Evolutionary conservation across 2,797 vertebrate genomes (phyloP).

Genomic region (Eupleurogrammus muticus): DNA sequence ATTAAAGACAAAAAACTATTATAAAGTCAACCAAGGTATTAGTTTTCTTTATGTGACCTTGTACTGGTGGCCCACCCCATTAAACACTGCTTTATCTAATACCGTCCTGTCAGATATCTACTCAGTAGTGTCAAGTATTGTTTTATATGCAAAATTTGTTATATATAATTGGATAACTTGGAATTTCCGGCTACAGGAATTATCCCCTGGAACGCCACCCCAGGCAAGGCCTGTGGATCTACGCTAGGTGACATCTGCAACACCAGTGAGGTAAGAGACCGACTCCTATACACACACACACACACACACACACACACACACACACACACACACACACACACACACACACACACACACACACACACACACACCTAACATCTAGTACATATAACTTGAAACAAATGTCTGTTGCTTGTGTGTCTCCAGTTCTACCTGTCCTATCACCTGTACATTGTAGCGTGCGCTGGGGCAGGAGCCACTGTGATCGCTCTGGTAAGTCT

Average conservation of each 20-base stretch:
- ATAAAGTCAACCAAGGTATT: no score
- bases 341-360: no score
- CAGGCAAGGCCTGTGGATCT: conserved; percentile 93
- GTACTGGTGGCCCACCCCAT: no score
- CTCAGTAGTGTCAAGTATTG: neutral
- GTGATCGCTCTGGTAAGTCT: conserved; percentile 97
- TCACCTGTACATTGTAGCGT: conserved; percentile 98
- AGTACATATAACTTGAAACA: no score
- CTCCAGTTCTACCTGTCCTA: conserved; percentile 98
- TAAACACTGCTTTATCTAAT: no score
- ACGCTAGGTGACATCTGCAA: conserved; percentile 92
- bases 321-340: no score
- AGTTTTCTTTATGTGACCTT: no score
- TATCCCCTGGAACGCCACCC: conserved; percentile 95
- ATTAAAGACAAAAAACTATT: no score
- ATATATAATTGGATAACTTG: conserved; percentile 9
- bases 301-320: no score
- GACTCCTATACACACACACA: neutral
- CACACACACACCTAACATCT: no score
- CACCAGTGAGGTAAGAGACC: conserved; percentile 89
- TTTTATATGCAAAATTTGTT: neutral
- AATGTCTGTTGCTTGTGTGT: conserved; percentile 27
- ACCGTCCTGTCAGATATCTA: neutral
- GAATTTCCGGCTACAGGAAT: conserved; percentile 85
- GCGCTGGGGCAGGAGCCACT: conserved; percentile 96